Evolutionary conservation across 2,888 invertebrate species (phyloP).

Genomic region (Saturnia japonica): DNA sequence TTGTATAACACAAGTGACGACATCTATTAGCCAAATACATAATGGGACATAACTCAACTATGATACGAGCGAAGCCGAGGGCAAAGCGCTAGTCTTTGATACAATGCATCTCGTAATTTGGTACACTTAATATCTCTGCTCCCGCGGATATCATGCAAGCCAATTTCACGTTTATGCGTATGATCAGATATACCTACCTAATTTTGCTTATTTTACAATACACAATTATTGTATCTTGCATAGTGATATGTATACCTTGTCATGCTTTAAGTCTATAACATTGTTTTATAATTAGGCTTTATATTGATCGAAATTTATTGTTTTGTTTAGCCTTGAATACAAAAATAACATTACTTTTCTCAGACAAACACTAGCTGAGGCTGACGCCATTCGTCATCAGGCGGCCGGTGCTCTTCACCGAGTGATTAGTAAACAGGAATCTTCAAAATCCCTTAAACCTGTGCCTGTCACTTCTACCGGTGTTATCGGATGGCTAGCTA

Average conservation of each 20-base stretch:
- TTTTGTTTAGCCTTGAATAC: constrained; percentile 28
- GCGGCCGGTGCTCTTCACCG: constrained; percentile 48
- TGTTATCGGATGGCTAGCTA: constrained; percentile 66
- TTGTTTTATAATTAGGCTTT: constrained; percentile 16
- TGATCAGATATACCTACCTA: no score
- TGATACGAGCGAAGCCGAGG: no score
- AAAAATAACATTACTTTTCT: constrained; percentile 22
- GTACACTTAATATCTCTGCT: no score
- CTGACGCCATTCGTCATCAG: constrained; percentile 51
- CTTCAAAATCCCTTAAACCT: constrained; percentile 60
- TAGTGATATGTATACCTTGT: background rate
- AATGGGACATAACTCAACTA: no score
- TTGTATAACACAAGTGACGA: no score
- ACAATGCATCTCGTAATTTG: no score
- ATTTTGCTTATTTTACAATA: background rate
- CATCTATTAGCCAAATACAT: no score
- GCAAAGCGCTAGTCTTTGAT: no score
- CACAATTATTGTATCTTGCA: background rate
- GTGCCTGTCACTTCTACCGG: constrained; percentile 69
- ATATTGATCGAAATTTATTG: constrained; percentile 21
- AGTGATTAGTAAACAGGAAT: constrained; percentile 40
- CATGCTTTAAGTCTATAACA: constrained; percentile 13
- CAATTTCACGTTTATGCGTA: no score
- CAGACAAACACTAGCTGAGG: constrained; percentile 51
- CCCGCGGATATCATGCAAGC: no score